Percentiles rank a stretch among this genome's conserved stretches.
Evolutionary conservation across 2,888 invertebrate species (phyloP).

Genomic region (Tupiocoris notatus): DNA sequence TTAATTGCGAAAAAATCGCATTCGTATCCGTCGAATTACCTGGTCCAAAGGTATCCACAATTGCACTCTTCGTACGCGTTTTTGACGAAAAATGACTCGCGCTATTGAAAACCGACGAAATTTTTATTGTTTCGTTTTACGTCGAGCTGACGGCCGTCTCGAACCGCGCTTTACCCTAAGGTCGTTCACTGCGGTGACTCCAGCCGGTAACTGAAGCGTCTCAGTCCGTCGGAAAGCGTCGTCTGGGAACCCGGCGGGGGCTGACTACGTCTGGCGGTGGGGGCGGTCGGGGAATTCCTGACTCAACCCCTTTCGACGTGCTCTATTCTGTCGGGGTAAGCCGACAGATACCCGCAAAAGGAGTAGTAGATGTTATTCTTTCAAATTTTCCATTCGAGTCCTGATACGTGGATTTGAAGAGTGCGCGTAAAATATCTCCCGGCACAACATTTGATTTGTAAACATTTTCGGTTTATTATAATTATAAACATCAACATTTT

Average conservation of each 20-base stretch:
- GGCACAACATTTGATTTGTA: too few relatives aligned
- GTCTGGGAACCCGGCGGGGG: neutral
- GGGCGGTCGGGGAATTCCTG: neutral
- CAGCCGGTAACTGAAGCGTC: slow-evolving; percentile 23
- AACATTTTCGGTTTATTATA: too few relatives aligned
- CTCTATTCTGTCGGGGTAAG: too few relatives aligned
- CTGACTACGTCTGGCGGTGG: neutral
- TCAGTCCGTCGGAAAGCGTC: neutral
- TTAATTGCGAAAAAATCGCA: too few relatives aligned
- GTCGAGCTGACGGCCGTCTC: slow-evolving; percentile 15
- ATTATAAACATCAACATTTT: too few relatives aligned
- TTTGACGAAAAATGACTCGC: neutral
- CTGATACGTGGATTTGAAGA: too few relatives aligned
- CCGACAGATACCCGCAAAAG: too few relatives aligned
- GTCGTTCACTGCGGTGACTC: slow-evolving; percentile 14
- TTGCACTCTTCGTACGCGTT: slow-evolving; percentile 1
- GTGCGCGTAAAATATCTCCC: too few relatives aligned
- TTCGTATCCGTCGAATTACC: slow-evolving; percentile 2
- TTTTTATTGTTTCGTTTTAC: neutral
- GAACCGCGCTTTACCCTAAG: slow-evolving; percentile 14
- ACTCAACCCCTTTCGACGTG: neutral
- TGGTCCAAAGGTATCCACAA: slow-evolving; percentile 14
- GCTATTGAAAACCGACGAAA: neutral
- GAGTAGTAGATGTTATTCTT: too few relatives aligned
- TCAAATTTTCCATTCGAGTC: too few relatives aligned